Base-by-base conservation (phyloP, 2,113 vertebrate species). In the Melanocharis versteri region DNA sequence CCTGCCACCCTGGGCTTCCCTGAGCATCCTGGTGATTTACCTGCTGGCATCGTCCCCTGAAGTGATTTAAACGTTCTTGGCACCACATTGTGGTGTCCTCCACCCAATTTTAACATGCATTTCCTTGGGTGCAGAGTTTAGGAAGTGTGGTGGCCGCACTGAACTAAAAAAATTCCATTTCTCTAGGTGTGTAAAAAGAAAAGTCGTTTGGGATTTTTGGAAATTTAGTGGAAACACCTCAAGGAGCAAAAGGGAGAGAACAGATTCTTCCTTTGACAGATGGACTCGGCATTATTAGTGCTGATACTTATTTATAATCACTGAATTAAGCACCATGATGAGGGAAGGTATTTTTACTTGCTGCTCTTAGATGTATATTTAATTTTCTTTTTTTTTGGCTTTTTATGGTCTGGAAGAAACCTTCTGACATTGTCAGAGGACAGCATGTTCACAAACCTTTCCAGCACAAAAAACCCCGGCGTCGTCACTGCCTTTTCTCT, bases 381-480 rank as follows among this genome's bases (percentile, higher is more conserved):
- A 26, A 24, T 54, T 26, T 23, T 42, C 26, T 21, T 21, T 22
- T 45, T 30, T 44, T 37, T 54, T 33, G 2, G 7, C 56, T 95
- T 82, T 94, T 88, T 86, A 15, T 86, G 86, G 47, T 64, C 50
- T 68, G 51, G 69, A 90, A 60, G 79, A 92, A 93, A 37, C 71
- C 56, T 83, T 50, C 84, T 90, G 78, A 51, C 72, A n/a, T 33
- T 90, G 83, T 90, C 61, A 87, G 93, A 81, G 90, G 94, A 94
- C 96, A 90, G 61, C 37, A 13, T 64, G 86, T 93, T 93, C 92
- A 79, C 76, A 93, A 82, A 89, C 61, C 88, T 92, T 90, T 23
- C 40, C 76, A 92, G 86, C 80, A 77, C 89, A 96, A 69, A 95
- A 69, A 94, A 80, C 82, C 85, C 40, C 77, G 23, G 90, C 15